phyloP scores from a whole-genome alignment of 2,797 vertebrate genomes.

The Falco concolor region DNA sequence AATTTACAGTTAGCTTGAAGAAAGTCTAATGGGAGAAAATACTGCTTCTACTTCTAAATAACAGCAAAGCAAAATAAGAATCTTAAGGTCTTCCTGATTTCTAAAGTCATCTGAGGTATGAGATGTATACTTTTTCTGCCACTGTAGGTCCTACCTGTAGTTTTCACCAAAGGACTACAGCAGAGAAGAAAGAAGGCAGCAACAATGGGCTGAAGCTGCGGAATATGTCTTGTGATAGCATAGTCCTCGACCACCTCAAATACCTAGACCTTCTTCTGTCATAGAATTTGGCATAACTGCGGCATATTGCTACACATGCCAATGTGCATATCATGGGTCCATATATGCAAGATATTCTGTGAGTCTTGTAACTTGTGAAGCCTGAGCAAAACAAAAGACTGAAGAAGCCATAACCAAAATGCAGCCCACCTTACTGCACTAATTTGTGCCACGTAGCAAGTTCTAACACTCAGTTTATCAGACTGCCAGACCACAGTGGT shows the following conservation, averaged over 20 bases:
- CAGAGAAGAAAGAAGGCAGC: not conserved
- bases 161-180: not conserved
- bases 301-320: rapidly evolving
- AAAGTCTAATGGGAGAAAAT: not conserved
- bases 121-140: not conserved
- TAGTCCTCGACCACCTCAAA: not conserved
- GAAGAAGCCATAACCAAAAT: not conserved
- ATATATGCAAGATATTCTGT: not conserved
- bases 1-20: not conserved
- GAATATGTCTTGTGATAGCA: not conserved
- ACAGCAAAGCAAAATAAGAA: not conserved
- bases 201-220: not conserved
- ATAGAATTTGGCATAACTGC: not conserved
- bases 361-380: not conserved
- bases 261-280: not conserved
- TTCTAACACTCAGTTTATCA: not conserved
- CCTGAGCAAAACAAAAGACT: not conserved
- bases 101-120: not conserved
- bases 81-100: not conserved
- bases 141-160: not conserved
- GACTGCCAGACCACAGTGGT: not conserved
- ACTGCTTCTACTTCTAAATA: not conserved
- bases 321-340: not conserved
- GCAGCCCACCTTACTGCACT: not conserved
- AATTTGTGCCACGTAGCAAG: not conserved